A percentile compares a stretch with the other conserved stretches of the same genome.
Evolutionary conservation across 2,113 vertebrate species (phyloP).

Genomic region (Nothoprocta pentlandii): DNA sequence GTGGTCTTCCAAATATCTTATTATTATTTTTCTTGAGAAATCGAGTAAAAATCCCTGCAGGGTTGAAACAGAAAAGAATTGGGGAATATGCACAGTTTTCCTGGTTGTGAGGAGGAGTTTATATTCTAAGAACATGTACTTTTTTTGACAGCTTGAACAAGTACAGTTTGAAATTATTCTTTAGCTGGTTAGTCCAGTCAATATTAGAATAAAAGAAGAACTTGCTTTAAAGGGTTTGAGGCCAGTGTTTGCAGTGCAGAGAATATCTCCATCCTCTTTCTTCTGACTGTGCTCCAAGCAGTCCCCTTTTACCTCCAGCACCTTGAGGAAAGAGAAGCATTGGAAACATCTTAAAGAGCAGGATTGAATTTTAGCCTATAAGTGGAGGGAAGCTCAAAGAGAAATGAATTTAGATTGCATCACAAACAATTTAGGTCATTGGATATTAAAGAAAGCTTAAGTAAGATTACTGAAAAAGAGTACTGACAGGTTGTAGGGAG

Average conservation of each 20-base stretch:
- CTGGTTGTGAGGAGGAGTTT: background rate
- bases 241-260: background rate
- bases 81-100: background rate
- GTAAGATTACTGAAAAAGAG: background rate
- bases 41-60: background rate
- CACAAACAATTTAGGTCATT: background rate
- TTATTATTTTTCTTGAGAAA: constrained; percentile 18
- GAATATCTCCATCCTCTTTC: background rate
- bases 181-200: background rate
- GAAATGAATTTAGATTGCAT: background rate
- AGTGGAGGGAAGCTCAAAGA: background rate
- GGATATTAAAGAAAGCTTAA: background rate
- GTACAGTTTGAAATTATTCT: background rate
- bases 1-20: constrained; percentile 31
- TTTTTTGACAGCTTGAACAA: background rate
- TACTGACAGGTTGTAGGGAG: background rate
- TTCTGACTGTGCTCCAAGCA: background rate
- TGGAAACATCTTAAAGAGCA: background rate
- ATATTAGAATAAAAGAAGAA: background rate
- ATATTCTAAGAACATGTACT: background rate
- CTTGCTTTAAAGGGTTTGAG: background rate
- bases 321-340: background rate
- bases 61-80: background rate
- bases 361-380: background rate
- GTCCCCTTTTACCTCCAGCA: background rate